phyloP scores from a whole-genome alignment of 2,797 vertebrate genomes.

The Helarctos malayanus region DNA sequence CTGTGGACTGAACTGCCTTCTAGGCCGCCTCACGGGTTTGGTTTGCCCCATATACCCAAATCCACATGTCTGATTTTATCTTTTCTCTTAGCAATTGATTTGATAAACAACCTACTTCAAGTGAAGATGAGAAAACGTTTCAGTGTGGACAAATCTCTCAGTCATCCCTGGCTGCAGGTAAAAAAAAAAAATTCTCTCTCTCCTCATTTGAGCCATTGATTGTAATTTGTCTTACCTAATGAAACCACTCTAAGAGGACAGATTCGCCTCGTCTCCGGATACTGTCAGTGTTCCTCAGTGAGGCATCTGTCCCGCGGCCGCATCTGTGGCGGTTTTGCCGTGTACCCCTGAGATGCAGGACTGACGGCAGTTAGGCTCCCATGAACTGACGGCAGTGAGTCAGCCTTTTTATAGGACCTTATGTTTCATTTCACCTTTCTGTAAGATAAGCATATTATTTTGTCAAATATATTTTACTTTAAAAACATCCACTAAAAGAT shows the following conservation, averaged over 20 bases:
- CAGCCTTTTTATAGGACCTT: background rate
- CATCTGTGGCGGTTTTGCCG: background rate
- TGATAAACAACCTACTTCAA: slow-evolving; percentile 99
- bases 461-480: slow-evolving; percentile 62
- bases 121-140: slow-evolving; percentile 99
- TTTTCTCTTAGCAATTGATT: slow-evolving; percentile 93
- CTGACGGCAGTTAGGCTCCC: background rate
- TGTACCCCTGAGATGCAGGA: background rate
- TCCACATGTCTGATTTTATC: slow-evolving; percentile 64
- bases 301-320: background rate
- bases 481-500: slow-evolving; percentile 22
- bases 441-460: slow-evolving; percentile 24
- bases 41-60: background rate
- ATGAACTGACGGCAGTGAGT: background rate
- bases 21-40: background rate
- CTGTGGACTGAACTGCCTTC: background rate
- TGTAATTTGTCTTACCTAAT: slow-evolving; percentile 8
- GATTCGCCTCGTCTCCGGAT: background rate
- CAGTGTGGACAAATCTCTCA: slow-evolving; percentile 99
- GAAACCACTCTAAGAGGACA: background rate
- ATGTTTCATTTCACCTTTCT: background rate
- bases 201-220: slow-evolving; percentile 5
- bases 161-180: slow-evolving; percentile 99
- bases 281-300: background rate
- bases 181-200: slow-evolving; percentile 32